These are phyloP conservation scores for Promerops cafer DNA, from an alignment of 2,113 vertebrate species.

Conservation along the genomic window DNA sequence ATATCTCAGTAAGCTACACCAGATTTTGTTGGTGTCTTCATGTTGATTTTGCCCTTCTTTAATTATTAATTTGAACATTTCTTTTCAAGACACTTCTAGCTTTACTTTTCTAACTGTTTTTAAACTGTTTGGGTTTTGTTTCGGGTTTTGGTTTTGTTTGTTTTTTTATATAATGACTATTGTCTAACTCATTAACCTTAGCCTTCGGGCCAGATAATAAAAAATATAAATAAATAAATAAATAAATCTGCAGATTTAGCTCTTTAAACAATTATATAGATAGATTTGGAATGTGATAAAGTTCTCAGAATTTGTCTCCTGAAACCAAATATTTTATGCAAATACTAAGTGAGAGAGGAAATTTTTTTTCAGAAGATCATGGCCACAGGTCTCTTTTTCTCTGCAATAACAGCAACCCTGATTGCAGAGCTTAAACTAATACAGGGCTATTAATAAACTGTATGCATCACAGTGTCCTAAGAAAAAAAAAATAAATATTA, in stretches of 20 bases:
- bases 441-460: not conserved
- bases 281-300: not conserved
- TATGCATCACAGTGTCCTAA: not conserved
- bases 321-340: not conserved
- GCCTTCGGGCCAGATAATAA: not conserved
- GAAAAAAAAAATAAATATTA: not conserved
- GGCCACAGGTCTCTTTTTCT: not conserved
- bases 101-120: not conserved
- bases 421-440: not conserved
- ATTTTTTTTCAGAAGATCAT: not conserved
- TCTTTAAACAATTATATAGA: not conserved
- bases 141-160: not conserved
- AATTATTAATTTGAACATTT: not conserved
- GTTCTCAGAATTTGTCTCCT: not conserved
- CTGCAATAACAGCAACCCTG: not conserved
- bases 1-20: not conserved
- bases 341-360: not conserved
- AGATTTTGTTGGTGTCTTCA: not conserved
- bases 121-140: not conserved
- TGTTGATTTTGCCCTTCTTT: not conserved
- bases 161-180: not conserved
- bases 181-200: not conserved
- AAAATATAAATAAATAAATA: not conserved
- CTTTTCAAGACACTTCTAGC: not conserved
- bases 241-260: not conserved